These are phyloP conservation scores for Cuculus canorus DNA, from an alignment of 2,797 vertebrate genomes.

Conservation along the genomic window DNA sequence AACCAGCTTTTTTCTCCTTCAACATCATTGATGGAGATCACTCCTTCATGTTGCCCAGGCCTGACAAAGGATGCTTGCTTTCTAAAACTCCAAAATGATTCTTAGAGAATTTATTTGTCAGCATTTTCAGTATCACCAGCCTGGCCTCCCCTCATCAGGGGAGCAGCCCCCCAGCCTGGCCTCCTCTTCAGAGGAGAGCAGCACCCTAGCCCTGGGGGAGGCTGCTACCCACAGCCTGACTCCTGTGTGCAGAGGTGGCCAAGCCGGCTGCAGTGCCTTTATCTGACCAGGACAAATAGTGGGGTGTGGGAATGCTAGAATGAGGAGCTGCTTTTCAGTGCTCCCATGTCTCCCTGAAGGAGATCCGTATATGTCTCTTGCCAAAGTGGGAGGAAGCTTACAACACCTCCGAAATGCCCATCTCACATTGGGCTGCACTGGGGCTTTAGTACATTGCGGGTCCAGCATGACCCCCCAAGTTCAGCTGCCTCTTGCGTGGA, in stretches of 20 bases:
- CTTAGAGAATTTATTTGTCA: no score
- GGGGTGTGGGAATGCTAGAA: not conserved
- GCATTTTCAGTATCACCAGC: no score
- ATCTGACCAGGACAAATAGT: rapidly evolving
- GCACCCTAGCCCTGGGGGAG: no score
- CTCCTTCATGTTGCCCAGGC: no score
- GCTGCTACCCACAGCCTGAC: not conserved
- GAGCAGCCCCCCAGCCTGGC: no score
- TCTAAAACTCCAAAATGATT: no score
- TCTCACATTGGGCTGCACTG: rapidly evolving
- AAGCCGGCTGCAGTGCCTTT: rapidly evolving
- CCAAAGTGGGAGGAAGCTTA: rapidly evolving
- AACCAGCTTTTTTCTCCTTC: no score
- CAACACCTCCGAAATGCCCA: rapidly evolving
- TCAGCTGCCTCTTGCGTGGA: not conserved
- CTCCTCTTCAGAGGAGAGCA: rapidly evolving
- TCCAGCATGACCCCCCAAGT: rapidly evolving
- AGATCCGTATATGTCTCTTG: rapidly evolving
- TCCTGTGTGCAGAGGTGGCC: not conserved
- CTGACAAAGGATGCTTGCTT: no score
- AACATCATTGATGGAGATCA: no score
- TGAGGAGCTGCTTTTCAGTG: rapidly evolving
- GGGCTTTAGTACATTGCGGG: no score
- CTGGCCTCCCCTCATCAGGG: no score
- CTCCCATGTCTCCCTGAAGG: rapidly evolving